Evolutionary conservation across 1,140 invertebrate genomes (phyloP), one percentile per base, ranked within the genome.

Genomic region (Samia ricini): DNA sequence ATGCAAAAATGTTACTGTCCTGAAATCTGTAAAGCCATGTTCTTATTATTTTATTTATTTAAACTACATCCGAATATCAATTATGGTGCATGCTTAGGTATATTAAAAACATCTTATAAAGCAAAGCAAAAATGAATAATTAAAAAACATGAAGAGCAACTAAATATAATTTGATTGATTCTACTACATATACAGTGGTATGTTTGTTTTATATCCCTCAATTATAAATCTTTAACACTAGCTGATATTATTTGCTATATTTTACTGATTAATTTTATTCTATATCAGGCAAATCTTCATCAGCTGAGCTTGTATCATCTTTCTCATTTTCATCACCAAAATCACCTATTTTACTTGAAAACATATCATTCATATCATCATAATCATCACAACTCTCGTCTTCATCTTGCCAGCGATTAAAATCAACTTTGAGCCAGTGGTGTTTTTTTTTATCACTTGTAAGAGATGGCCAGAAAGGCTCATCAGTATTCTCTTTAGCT

Each of bases 401-500:
- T 89, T 99, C 98, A 92, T 99, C 98, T 84, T 95, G 95, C 98
- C 98, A 99, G 89, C 98, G 97, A 74, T 97, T 95, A 83, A 99
- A 99, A 85, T 99, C 98, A 69, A 97, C 96, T 91, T 98, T 99
- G 59, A 99, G 92, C 97, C 98, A 99, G 84, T 99, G 98, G 71
- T 95, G 94, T 90, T 98, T 99, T 81, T 94, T 94, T 72, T 95
- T 95, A 70, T 97, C 96, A 89, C 96, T 96, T 23, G 97, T 95
- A 56, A 99, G 92, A 58, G 94, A 89, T 60, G 96, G 95, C 98
- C 98, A 99, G 81, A 94, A 99, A 10, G 95, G 93, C 64, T 94
- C 95, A 58, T 94, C 94, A 77, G 93, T 92, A 81, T 96, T 96
- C 75, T 93, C 83, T 91, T 94, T 92, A 61, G 77, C 80, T 80